Evolutionary conservation across 1,140 invertebrate genomes (phyloP).

Genomic region (Orchestia grillus): DNA sequence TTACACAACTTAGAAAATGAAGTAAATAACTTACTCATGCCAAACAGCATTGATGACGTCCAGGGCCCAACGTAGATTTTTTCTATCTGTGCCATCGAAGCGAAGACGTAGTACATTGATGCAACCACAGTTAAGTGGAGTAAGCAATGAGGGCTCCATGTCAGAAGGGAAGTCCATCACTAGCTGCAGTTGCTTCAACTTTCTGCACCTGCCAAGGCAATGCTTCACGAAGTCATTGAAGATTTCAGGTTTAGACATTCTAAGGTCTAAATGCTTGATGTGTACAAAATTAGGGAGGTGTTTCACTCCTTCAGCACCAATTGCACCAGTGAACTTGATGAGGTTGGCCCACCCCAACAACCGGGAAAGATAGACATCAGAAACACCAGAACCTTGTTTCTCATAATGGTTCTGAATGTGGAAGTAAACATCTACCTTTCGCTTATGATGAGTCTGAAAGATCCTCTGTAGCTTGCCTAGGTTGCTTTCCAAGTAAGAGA

Average conservation of each 20-base stretch:
- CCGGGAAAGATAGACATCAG: background rate
- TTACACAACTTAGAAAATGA: background rate
- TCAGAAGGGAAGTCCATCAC: background rate
- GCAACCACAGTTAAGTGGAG: background rate
- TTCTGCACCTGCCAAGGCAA: background rate
- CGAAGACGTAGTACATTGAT: background rate
- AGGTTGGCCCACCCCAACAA: background rate
- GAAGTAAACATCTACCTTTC: background rate
- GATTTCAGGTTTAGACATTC: background rate
- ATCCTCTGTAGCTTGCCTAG: background rate
- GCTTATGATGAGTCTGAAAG: background rate
- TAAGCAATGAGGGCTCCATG: background rate
- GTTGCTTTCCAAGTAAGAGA: background rate
- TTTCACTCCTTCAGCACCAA: background rate
- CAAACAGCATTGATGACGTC: background rate
- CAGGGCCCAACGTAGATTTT: background rate
- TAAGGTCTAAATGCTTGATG: background rate
- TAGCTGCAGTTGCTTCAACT: constrained; percentile 1
- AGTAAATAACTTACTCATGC: background rate
- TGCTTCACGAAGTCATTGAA: constrained; percentile 5
- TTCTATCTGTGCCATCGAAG: background rate
- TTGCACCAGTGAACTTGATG: constrained; percentile 19
- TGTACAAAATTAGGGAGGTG: background rate
- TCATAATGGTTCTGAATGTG: constrained; percentile 15
- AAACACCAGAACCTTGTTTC: background rate